phyloP scores from a whole-genome alignment of 2,113 vertebrate genomes.

The Cochlearius cochlearius region DNA sequence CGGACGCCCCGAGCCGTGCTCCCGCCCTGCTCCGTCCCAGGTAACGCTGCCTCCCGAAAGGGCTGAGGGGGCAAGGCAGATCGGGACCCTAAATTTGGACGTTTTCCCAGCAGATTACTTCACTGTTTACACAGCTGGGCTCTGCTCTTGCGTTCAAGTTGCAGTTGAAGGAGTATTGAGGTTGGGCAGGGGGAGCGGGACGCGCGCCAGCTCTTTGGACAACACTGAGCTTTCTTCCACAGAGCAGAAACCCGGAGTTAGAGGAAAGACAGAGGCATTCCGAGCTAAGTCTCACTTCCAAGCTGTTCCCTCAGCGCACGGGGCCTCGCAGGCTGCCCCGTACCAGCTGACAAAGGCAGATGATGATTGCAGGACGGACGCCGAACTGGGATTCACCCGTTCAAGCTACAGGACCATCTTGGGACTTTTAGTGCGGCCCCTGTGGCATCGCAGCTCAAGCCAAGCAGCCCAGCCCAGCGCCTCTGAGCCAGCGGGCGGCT shows the following conservation, averaged over 20 bases:
- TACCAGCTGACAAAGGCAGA: background rate
- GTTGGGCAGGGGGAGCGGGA: background rate
- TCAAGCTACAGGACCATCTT: background rate
- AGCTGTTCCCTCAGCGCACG: background rate
- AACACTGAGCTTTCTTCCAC: background rate
- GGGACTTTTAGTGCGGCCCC: background rate
- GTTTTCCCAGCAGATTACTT: background rate
- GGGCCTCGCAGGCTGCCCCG: background rate
- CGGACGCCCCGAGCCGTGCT: background rate
- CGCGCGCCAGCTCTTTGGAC: background rate
- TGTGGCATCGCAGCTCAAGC: background rate
- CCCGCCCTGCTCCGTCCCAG: background rate
- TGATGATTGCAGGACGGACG: rapidly evolving
- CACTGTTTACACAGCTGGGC: background rate
- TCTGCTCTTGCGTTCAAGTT: background rate
- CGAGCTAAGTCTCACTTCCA: too few relatives aligned
- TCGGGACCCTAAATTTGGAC: too few relatives aligned
- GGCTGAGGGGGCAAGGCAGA: background rate
- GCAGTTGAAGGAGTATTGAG: background rate
- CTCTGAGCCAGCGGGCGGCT: background rate
- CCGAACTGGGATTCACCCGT: background rate
- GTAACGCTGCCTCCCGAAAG: background rate
- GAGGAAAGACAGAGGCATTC: background rate
- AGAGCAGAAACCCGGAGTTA: background rate
- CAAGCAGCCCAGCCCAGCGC: background rate